Base-by-base conservation (phyloP, 1,140 invertebrate genomes). In the Acyrthosiphon pisum region DNA sequence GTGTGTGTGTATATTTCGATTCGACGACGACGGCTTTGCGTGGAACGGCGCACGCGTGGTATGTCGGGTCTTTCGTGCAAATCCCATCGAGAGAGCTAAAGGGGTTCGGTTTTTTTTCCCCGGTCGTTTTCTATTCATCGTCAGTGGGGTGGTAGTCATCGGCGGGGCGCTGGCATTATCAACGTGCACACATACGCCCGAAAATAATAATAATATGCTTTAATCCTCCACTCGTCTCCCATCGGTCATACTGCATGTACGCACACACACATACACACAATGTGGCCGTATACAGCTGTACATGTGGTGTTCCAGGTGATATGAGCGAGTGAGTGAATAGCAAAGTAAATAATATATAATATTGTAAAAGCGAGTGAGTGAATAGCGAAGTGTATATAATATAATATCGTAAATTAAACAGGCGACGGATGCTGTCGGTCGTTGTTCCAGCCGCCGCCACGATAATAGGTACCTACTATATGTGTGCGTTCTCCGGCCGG, bases 141-240 rank as follows among this genome's bases (percentile, higher is more conserved):
- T 44, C 35, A 11, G n/a, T n/a, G 88, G 88, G 88, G 89, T 90
- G 22, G 60, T 22, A 68, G 41, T 86, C 44, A 26, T 48, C 84
- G 56, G 46, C 18, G 26, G 60, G 90, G 53, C 41, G 26, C 90
- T 46, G 86, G 60, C 44, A 91, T 91, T 91, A 91, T 91, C 53
- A 76, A 81, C 90, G 41, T 20, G 60, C 90, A 20, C 46, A 81
- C 60, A 35, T 20, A 44, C 90, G 18, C 20, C 26, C 50, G 90
- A 76, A 91, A 91, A 91, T 81, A 91, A 91, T 90, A 90, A 90
- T 68, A 91, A 91, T 91, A 91, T 41, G 84, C 30, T n/a, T 76
- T 76, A 76, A 20, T 30, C 60, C 60, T 76, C 30, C 60, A 18
- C 60, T 76, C 60, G 18, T 76, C n/a, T 76, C n/a, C 60, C 18